Conservation (phyloP, 2,113 vertebrate species). For the Zosterops hypoxanthus region DNA sequence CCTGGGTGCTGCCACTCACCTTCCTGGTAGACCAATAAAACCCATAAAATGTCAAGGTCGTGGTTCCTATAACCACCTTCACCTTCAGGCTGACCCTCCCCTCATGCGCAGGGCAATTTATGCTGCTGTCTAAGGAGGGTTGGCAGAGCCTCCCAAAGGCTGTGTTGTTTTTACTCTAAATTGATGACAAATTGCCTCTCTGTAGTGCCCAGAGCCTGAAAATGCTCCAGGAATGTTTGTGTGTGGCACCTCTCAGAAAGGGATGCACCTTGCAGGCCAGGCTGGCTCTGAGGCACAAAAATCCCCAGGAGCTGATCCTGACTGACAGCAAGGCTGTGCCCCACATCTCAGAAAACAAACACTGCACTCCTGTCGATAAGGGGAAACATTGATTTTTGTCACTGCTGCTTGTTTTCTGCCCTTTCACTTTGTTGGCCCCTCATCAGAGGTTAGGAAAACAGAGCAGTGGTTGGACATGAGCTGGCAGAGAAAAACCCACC, state of each 20-base stretch:
- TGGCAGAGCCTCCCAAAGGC: not conserved
- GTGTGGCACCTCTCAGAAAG: not conserved
- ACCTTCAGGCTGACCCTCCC: not conserved
- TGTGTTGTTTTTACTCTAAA: not conserved
- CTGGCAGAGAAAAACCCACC: not conserved
- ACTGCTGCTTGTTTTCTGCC: not conserved
- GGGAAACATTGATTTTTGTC: not conserved
- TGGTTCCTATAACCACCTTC: not conserved
- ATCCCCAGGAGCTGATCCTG: not conserved
- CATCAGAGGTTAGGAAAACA: slow-evolving; percentile 1
- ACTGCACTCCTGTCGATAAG: accelerated
- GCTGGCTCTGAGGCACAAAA: not conserved
- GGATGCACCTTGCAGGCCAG: too few relatives aligned
- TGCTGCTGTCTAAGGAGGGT: not conserved
- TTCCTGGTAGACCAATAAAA: not conserved
- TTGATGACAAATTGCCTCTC: not conserved
- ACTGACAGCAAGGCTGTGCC: not conserved
- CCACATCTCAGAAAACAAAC: not conserved
- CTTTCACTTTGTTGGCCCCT: slow-evolving; percentile 33
- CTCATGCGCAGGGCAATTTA: accelerated
- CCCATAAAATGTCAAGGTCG: not conserved
- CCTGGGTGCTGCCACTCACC: not conserved
- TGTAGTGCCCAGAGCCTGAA: accelerated
- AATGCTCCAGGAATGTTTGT: not conserved
- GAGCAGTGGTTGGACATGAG: not conserved